A percentile compares a stretch with the other conserved stretches of the same genome.
These are phyloP conservation scores for Hyla sarda DNA, from an alignment of 2,113 vertebrate genomes.

Conservation along the genomic window DNA sequence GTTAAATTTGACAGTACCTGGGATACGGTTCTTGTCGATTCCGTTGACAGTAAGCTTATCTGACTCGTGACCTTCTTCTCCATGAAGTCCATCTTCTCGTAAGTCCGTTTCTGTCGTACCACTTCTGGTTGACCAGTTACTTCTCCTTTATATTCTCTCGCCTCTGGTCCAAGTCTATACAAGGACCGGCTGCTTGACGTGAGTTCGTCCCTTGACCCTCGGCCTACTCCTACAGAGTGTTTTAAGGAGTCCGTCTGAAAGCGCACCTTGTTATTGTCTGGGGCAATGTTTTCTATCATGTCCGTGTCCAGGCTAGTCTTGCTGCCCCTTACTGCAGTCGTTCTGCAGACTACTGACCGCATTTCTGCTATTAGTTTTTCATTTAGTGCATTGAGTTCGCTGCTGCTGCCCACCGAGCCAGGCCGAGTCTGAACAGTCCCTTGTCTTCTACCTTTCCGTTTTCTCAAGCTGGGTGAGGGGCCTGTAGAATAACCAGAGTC, in stretches of 20 bases:
- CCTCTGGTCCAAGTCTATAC: constrained; percentile 67
- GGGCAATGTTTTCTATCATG: constrained; percentile 69
- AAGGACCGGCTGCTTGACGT: constrained; percentile 71
- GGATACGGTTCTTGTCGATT: constrained; percentile 70
- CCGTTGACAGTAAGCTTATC: constrained; percentile 76
- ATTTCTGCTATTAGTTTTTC: constrained; percentile 88
- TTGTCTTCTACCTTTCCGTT: constrained; percentile 81
- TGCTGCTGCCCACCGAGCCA: constrained; percentile 84
- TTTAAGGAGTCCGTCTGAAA: constrained; percentile 79
- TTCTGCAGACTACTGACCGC: constrained; percentile 84
- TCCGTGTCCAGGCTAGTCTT: constrained; percentile 77
- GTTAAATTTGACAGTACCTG: no score
- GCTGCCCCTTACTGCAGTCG: constrained; percentile 80
- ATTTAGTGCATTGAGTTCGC: constrained; percentile 83
- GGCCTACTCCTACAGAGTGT: constrained; percentile 67
- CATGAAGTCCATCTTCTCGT: constrained; percentile 88
- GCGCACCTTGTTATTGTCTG: constrained; percentile 71
- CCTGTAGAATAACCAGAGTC: constrained; percentile 92
- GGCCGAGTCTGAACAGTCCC: constrained; percentile 74
- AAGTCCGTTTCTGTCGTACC: constrained; percentile 86
- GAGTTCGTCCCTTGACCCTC: constrained; percentile 77
- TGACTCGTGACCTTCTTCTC: constrained; percentile 82
- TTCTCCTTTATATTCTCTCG: constrained; percentile 62
- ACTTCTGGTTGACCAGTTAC: constrained; percentile 68
- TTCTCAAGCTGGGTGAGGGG: constrained; percentile 87